Evolutionary conservation across 2,113 vertebrate species (phyloP).

Genomic region (Neotoma lepida): DNA sequence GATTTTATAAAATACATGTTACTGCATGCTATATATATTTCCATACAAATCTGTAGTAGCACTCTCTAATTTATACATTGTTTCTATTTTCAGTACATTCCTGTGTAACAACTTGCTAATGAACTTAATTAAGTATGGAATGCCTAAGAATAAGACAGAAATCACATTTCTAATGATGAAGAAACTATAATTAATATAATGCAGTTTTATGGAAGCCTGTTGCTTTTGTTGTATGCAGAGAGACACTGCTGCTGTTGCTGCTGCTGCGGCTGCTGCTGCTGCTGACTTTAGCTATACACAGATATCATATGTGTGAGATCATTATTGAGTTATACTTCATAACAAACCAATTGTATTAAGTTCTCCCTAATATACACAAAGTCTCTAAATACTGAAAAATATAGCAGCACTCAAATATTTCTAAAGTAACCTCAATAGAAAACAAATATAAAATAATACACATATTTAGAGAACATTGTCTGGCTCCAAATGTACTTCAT

Average conservation of each 20-base stretch:
- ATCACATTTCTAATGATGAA: background rate
- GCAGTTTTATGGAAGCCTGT: background rate
- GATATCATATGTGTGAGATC: background rate
- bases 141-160: conserved; percentile 39
- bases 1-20: background rate
- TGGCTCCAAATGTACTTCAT: background rate
- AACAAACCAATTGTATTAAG: background rate
- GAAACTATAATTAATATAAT: background rate
- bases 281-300: background rate
- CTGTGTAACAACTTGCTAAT: background rate
- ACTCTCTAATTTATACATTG: background rate
- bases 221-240: background rate
- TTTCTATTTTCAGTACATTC: conserved; percentile 27
- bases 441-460: background rate
- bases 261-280: background rate
- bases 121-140: background rate
- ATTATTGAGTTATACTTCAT: background rate
- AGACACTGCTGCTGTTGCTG: background rate
- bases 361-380: background rate
- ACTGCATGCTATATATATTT: background rate
- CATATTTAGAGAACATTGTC: background rate
- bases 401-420: background rate
- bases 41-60: background rate
- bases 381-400: background rate
- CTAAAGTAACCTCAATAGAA: background rate